Base-by-base conservation (phyloP, 2,113 vertebrate species). In the Forbesichthys papilliferus region DNA sequence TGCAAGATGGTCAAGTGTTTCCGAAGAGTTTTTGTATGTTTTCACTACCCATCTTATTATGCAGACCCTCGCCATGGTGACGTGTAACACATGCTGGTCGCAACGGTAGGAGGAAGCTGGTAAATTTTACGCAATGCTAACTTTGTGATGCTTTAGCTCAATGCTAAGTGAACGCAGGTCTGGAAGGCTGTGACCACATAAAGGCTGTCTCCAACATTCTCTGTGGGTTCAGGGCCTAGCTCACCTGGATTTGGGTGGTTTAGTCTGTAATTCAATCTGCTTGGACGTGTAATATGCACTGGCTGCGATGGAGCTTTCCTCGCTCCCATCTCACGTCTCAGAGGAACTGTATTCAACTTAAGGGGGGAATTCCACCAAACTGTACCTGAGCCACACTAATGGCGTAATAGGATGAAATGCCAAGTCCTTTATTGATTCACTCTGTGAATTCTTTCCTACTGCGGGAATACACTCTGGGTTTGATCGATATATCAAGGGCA, bases 21-120 rank as follows among this genome's bases (percentile, higher is more conserved):
- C 69, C 55, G 55, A 57, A 57, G n/a, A 14, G 5, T 54, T 54
- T 54, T 55, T 55, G 2, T 60, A 12, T 48, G 49, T 27, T 69
- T 66, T 60, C 14, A 11, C 20, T 52, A 20, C 2, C 3, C 48
- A 18, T 48, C 34, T 18, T 74, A 3, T 77, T 71, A 65, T 77
- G 55, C 48, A 61, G 49, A 73, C 52, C n/a, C 18, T 80, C 56
- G 13, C 71, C 56, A 69, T 72, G 66, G 68, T 72, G 65, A 82
- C 60, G 2, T 20, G 66, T 9, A 51, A 11, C 49, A 56, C 33
- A 14, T 47, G 48, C 9, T 42, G 18, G 33, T 57, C 58, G 42
- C 56, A 11, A 34, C 9, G 9, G 48, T 18, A 42, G 18, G 36
- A 20, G 9, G 57, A 51, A 65, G 49, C 13, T 56, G n/a, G 9